A percentile compares a stretch with the other conserved stretches of the same genome.
These are phyloP conservation scores for Benthosema pterotum DNA, from an alignment of 2,797 vertebrate species.

Conservation along the genomic window DNA sequence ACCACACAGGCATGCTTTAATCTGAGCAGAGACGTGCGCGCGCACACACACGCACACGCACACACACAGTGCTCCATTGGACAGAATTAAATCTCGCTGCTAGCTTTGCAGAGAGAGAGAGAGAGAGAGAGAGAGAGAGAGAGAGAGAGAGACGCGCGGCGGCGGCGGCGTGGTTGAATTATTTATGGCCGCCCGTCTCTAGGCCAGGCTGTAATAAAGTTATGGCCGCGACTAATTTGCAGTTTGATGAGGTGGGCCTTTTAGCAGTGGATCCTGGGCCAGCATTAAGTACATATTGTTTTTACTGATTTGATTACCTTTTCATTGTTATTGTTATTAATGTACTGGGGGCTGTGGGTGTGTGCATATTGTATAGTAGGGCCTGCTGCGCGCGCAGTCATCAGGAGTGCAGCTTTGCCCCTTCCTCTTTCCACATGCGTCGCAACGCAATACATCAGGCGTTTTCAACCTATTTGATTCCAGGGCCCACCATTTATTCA, in stretches of 20 bases:
- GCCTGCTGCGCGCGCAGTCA: too few relatives aligned
- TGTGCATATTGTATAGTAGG: too few relatives aligned
- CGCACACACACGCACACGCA: slow-evolving; percentile 36
- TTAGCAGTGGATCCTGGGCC: slow-evolving; percentile 73
- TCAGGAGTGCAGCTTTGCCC: too few relatives aligned
- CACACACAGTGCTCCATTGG: slow-evolving; percentile 71
- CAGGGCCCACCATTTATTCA: too few relatives aligned
- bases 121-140: too few relatives aligned
- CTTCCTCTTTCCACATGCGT: slow-evolving; percentile 31
- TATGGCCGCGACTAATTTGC: slow-evolving; percentile 80
- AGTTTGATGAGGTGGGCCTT: slow-evolving; percentile 84
- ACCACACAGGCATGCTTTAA: slow-evolving; percentile 34
- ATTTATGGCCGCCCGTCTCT: slow-evolving; percentile 83
- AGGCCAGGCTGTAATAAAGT: slow-evolving; percentile 83
- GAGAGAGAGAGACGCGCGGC: too few relatives aligned
- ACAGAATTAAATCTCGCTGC: slow-evolving; percentile 85
- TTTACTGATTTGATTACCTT: slow-evolving; percentile 80
- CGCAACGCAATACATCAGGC: slow-evolving; percentile 44
- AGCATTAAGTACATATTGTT: slow-evolving; percentile 84
- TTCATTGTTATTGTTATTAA: slow-evolving; percentile 86
- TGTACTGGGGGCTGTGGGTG: slow-evolving; percentile 52
- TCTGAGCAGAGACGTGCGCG: neutral
- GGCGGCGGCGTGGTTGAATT: slow-evolving; percentile 80
- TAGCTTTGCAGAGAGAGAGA: slow-evolving; percentile 76
- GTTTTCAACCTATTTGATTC: too few relatives aligned